A percentile compares a stretch with the other conserved stretches of the same genome.
phyloP scores from a whole-genome alignment of 2,888 invertebrate genomes.

The Parasteatoda lunata region DNA sequence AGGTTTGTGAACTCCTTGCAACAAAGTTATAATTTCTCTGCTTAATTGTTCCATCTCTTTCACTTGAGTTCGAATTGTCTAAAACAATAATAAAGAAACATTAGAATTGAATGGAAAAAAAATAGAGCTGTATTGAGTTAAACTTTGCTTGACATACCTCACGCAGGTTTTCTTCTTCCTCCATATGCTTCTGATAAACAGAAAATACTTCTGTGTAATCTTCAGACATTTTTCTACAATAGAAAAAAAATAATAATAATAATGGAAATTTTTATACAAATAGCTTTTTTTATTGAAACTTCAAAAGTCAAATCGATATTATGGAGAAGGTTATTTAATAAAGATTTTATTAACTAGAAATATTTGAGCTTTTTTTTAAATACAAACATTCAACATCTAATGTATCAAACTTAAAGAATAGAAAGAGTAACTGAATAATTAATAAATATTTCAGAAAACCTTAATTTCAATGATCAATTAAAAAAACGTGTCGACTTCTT shows the following conservation, averaged over 20 bases:
- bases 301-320: not conserved
- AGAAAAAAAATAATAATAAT: not conserved
- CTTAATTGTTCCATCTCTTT: constrained; percentile 86
- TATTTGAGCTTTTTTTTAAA: not conserved
- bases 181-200: constrained; percentile 85
- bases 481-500: not conserved
- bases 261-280: not conserved
- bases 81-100: not conserved
- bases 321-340: not conserved
- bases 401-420: not conserved
- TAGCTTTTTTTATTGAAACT: not conserved
- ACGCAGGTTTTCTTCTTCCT: constrained; percentile 85
- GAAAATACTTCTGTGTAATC: constrained; percentile 79
- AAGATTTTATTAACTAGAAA: not conserved
- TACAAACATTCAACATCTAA: not conserved
- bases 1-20: constrained; percentile 88
- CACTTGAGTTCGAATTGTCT: constrained; percentile 81
- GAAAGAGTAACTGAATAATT: not conserved
- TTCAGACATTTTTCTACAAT: constrained; percentile 27
- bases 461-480: not conserved
- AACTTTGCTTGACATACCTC: constrained; percentile 79
- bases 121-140: not conserved
- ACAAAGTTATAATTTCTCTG: constrained; percentile 84
- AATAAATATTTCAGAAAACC: not conserved
- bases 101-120: not conserved